Base-by-base conservation (phyloP, 2,797 vertebrate species). In the Rallus crepitans region DNA sequence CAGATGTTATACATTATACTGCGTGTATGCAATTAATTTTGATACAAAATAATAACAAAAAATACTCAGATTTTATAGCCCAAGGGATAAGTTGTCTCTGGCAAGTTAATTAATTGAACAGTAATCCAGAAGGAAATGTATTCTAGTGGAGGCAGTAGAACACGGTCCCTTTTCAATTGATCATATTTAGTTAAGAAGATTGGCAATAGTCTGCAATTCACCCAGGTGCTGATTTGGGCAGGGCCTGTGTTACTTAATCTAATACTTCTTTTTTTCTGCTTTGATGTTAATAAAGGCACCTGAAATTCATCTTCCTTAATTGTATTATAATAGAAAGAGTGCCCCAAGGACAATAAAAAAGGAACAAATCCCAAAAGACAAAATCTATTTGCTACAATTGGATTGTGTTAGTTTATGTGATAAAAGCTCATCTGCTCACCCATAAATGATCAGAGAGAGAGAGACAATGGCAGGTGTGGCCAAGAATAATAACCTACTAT, bases 81-180 rank as follows among this genome's bases (percentile, higher is more conserved):
- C 70, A 87, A 73, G 18, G 8, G 12, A 5, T 28, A 90, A 72
- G 53, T 45, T 69, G 42, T 52, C 59, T 56, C 28, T 83, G 35
- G 4, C 18, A 84, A n/a, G 48, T 96, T 94, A 95, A 94, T 95
- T 97, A 97, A 93, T 64, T 96, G 35, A 96, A 89, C 50, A 83
- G 59, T 76, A 96, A 66, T 83, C 91, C 80, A 56, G 66, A 27
- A 93, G 93, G 91, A 91, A 88, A 91, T 64, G 21, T 71, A 70
- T 94, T 95, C 42, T 66, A 81, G 30, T 45, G 37, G 89, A 94
- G 57, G 57, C 50, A 61, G 25, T 64, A 27, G 31, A 94, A 87
- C 55, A 45, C 8, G 82, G 15, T 87, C 91, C 81, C 91, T 81
- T 96, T 94, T 70, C 63, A 94, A 48, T 76, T 94, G 91, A 94